Percentiles rank a stretch among this genome's conserved stretches.
phyloP scores from a whole-genome alignment of 2,113 vertebrate species.

The Aspidoscelis tigris region DNA sequence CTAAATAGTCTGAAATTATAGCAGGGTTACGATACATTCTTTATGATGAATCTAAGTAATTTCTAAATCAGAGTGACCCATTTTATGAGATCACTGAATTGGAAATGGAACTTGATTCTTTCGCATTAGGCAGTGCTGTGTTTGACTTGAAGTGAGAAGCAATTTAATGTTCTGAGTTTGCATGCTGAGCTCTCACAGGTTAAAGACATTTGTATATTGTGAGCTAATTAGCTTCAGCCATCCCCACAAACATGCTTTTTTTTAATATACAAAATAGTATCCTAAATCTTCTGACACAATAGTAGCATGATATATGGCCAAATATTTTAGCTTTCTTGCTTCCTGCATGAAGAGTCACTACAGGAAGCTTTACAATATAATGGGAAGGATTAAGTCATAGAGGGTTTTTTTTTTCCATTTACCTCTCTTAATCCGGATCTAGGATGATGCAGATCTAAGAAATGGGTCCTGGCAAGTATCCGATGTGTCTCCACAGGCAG shows the following conservation, averaged over 20 bases:
- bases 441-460: no score
- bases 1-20: slow-evolving; percentile 4
- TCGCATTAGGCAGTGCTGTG: slow-evolving; percentile 8
- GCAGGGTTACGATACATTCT: slow-evolving; percentile 1
- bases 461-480: no score
- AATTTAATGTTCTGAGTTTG: slow-evolving; percentile 41
- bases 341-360: not conserved
- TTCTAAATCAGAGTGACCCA: slow-evolving; percentile 24
- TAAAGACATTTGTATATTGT: slow-evolving; percentile 7
- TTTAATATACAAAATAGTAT: not conserved
- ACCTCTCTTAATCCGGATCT: no score
- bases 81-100: slow-evolving; percentile 33
- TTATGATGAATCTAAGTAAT: slow-evolving; percentile 20
- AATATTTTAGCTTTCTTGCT: slow-evolving; percentile 5
- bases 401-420: no score
- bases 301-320: slow-evolving; percentile 28
- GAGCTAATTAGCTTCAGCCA: slow-evolving; percentile 35
- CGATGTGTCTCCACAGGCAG: no score
- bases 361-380: slow-evolving; percentile 1
- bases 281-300: not conserved
- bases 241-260: not conserved
- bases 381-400: slow-evolving; percentile 10
- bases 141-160: slow-evolving; percentile 33
- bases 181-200: slow-evolving; percentile 25
- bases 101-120: slow-evolving; percentile 13